Conservation (phyloP, 2,888 invertebrate species). For the Capitulum mitella region DNA sequence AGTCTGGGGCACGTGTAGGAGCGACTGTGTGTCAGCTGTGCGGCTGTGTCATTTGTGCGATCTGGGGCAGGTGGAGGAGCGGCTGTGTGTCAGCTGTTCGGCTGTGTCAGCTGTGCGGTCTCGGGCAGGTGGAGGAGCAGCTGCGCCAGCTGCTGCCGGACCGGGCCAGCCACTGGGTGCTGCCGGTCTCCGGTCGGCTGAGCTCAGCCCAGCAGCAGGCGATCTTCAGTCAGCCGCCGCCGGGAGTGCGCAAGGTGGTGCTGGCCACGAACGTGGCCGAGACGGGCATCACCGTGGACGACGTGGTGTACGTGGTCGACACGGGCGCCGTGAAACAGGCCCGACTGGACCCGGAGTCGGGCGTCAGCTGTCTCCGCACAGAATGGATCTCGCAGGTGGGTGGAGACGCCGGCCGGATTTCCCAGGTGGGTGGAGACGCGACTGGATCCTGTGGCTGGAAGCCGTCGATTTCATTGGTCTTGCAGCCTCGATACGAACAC, state of each 20-base stretch:
- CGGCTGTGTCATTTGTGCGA: no score
- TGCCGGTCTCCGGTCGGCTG: conserved; percentile 55
- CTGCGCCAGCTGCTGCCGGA: conserved; percentile 21
- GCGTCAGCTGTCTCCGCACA: conserved; percentile 49
- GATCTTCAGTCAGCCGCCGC: conserved; percentile 51
- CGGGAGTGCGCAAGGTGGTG: conserved; percentile 57
- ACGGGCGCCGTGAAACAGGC: conserved; percentile 56
- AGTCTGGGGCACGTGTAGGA: no score
- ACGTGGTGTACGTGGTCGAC: conserved; percentile 62
- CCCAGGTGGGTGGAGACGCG: no score
- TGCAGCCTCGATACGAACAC: no score
- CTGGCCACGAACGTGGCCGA: conserved; percentile 64
- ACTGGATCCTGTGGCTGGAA: no score
- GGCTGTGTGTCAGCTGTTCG: no score
- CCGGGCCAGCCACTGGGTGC: conserved; percentile 30
- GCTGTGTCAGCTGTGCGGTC: no score
- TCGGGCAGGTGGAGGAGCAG: conserved; percentile 28
- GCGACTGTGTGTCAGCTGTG: no score
- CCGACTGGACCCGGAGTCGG: conserved; percentile 42
- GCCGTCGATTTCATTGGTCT: no score
- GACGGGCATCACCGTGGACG: conserved; percentile 64
- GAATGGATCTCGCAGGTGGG: conserved; percentile 52
- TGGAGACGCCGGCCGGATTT: no score
- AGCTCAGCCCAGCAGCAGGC: conserved; percentile 53
- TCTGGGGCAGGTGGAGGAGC: no score